Base-by-base conservation (phyloP, 2,888 invertebrate genomes). In the Hyles lineata region DNA sequence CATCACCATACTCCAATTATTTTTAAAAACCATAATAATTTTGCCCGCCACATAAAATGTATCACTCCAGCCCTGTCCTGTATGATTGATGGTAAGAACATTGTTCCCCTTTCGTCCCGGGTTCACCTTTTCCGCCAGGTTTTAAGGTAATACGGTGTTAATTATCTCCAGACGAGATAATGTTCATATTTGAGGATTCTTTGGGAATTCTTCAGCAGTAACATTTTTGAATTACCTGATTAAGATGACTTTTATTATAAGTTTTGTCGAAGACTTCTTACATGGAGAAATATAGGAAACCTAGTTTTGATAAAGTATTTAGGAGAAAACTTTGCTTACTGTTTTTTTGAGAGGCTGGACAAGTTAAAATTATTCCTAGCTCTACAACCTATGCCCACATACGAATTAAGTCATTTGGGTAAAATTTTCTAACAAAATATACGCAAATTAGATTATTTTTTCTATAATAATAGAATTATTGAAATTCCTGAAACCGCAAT, bases 31-130 rank as follows among this genome's bases (percentile, higher is more conserved):
- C 11, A 0, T 43, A 0, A 21, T 1, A 25, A 55, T 9, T 70
- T 63, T 55, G 55, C 6, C 61, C 32, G 61, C 62, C 52, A 52
- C 17, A 59, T 11, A 52, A 29, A 19, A 55, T 17, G 3, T 32
- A n/a, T 11, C 17, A 62, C 5, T 73, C 17, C 70, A 23, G 0
- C 62, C 70, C 70, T 23, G 73, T 23, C 2, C 17, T 61, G 2
- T 70, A 73, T 73, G 73, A 73, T 73, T 73, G 73, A 73, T 73
- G 55, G 61, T 70, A 70, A 52, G 73, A 62, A 62, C 61, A 73
- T 55, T 62, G 73, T 70, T 32, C 61, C 23, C 55, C 71, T 72
- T 72, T 55, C 63, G 63, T 63, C 63, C 55, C 62, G 50, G 23
- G n/a, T 5, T 72, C 72, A 67, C 67, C 72, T 72, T 70, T 67